Base-by-base conservation (phyloP, 2,888 invertebrate species). In the Ypsolopha sequella region DNA sequence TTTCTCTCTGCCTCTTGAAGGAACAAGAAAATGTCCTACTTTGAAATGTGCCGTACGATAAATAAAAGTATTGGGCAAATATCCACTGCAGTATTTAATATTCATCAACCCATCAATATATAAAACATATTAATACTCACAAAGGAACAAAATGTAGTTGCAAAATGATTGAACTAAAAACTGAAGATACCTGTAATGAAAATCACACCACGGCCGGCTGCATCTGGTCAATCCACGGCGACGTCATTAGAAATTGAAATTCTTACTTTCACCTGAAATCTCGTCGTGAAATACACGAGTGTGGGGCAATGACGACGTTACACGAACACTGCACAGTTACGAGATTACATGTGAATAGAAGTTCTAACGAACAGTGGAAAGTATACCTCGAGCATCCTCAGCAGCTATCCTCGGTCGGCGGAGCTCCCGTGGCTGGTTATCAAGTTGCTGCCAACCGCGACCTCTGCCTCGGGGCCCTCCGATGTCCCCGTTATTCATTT, bases 401-500 rank as follows among this genome's bases (percentile, higher is more conserved):
- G 60, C 59, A 54, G 74, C 64, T 58, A 59, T 68, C 63, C 70
- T 76, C 41, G 87, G 87, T 55, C 80, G 77, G 52, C 87, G 84
- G 52, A 87, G 79, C 66, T 85, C 85, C 64, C 76, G 73, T 60
- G 86, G 82, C 59, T 73, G 82, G 62, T 76, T 84, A 55, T 82
- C 84, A 56, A 78, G 65, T 64, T 84, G 79, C 66, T 78, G 78
- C 84, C 84, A 85, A 60, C 85, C 81, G 63, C 87, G 85, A 68
- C 87, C 87, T 68, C 81, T 80, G 65, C 87, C 84, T 72, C 85
- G 77, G 53, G 84, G 68, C 67, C 80, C 82, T 63, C 86, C 80
- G 63, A 80, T 69, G 58, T 87, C 87, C 63, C 86, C 87, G 84
- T 87, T 87, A 75, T 85, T 87, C 87, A 87, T 87, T 77, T 76